Base-by-base conservation (phyloP, 2,113 vertebrate genomes). In the Talpa occidentalis region DNA sequence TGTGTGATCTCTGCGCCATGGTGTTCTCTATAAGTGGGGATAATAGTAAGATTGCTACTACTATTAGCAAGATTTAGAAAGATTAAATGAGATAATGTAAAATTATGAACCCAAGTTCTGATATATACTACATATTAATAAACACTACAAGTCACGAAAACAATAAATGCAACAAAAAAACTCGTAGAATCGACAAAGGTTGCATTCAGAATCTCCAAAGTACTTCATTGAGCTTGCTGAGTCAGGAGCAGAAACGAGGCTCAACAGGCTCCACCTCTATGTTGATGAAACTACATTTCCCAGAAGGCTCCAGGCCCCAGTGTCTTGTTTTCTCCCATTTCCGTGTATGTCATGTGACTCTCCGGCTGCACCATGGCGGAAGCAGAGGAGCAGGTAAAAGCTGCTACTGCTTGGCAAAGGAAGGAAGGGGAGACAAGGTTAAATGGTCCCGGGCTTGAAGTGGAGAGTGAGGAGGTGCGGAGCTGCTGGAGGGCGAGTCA, bases 341-440 rank as follows among this genome's bases (percentile, higher is more conserved):
- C 93, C 98, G 62, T 82, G 32, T 88, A 8, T 73, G 93, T 99
- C 99, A 99, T 96, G 95, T 99, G 99, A 99, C 96, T 54, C 74
- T 0, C 70, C 0, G 95, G 10, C 77, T 3, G 82, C 87, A 94
- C 91, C 84, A 99, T 99, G 99, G 99, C 99, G 98, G 99, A 99
- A 98, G 98, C 98, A 0, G 98, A 97, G 81, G 98, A 98, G 80
- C 98, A 99, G 99, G 99, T 99, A 98, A 78, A 90, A 56, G 11
- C 15, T 70, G n/a, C 21, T 3, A 15, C 2, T 42, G 14, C 15
- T 49, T 10, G 35, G 10, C 16, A 1, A 12, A 16, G 37, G 26
- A 6, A 10, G 14, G 12, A 4, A 52, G 4, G 67, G 35, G 40
- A 42, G 5, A 17, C 0, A 22, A 26, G 37, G 10, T 1, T 16